These are phyloP conservation scores for Mungos mungo DNA, from an alignment of 2,113 vertebrate genomes.

Conservation along the genomic window DNA sequence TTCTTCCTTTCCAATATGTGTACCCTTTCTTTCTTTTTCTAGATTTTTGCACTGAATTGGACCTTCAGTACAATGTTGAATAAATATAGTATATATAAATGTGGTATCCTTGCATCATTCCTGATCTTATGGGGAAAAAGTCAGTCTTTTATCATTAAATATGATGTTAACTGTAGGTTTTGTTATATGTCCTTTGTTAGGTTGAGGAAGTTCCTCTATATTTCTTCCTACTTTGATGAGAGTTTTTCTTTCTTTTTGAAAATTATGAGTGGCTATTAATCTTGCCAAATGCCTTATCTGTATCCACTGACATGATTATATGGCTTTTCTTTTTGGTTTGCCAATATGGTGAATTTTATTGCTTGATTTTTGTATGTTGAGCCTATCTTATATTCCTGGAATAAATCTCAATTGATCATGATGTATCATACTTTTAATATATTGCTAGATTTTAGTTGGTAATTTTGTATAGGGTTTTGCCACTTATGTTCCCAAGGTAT, in stretches of 20 bases:
- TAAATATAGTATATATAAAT: background rate
- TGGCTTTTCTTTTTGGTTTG: background rate
- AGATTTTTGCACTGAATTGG: background rate
- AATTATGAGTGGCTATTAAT: slow-evolving; percentile 24
- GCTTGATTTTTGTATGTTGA: background rate
- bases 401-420: background rate
- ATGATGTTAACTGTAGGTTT: background rate
- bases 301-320: background rate
- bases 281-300: slow-evolving; percentile 13
- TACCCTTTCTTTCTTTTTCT: background rate
- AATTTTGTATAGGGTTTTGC: slow-evolving; percentile 48
- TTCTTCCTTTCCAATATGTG: slow-evolving; percentile 1
- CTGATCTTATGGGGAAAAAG: background rate
- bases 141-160: background rate
- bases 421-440: background rate
- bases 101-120: background rate
- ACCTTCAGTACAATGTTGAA: background rate
- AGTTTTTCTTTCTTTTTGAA: slow-evolving; percentile 43
- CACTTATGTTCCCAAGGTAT: background rate
- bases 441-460: background rate
- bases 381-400: background rate
- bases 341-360: background rate
- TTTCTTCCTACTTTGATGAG: slow-evolving; percentile 13
- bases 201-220: background rate
- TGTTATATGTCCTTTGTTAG: background rate